Evolutionary conservation across 2,113 vertebrate species (phyloP).

Genomic region (Cyphotilapia sp.): DNA sequence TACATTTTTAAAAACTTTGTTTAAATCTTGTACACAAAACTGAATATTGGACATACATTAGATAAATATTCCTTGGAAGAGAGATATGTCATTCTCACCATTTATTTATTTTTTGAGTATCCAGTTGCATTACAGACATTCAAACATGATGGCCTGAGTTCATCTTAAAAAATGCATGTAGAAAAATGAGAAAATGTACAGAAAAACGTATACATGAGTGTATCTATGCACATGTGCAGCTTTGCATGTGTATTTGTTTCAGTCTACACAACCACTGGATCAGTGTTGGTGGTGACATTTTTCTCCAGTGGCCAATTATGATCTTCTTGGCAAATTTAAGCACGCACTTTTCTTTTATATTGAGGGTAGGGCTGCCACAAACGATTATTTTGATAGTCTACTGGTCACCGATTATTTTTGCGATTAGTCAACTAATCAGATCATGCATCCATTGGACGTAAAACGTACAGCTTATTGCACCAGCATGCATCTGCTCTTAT

Average conservation of each 20-base stretch:
- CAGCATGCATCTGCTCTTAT: no score
- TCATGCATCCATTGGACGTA: fast-evolving
- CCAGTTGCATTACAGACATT: neutral
- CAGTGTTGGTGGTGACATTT: neutral
- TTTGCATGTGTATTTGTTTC: neutral
- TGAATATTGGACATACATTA: neutral
- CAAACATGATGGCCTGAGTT: neutral
- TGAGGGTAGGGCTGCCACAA: neutral
- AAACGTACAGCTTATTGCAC: no score
- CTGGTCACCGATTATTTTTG: no score
- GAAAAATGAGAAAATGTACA: neutral
- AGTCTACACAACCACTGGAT: neutral
- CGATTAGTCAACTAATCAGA: no score
- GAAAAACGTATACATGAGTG: neutral
- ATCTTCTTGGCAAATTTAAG: neutral
- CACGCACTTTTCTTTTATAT: neutral
- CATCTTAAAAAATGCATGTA: neutral
- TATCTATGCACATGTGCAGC: neutral
- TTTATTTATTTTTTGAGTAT: neutral
- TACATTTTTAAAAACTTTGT: neutral
- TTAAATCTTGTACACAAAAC: neutral
- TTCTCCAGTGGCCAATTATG: neutral
- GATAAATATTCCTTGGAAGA: neutral
- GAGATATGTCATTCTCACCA: neutral
- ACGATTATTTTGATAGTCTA: no score